Evolutionary conservation across 2,888 invertebrate species (phyloP), one percentile per base, ranked within the genome.

Genomic region (Spatulosminthurus flaviceps): DNA sequence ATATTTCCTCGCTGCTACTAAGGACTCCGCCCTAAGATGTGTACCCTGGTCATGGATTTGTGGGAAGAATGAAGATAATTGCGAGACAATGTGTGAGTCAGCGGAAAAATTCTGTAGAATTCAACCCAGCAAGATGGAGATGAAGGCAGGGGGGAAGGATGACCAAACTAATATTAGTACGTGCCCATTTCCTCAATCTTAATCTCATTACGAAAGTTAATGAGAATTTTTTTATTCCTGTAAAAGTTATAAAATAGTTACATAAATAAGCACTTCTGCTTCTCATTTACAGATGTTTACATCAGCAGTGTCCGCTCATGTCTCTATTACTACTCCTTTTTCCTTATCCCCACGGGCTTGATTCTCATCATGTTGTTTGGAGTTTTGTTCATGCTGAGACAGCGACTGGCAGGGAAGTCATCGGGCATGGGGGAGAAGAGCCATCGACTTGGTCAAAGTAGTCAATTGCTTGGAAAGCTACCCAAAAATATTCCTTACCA

Each of bases 291-390:
- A 51, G 51, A 51, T 51, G 51, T 51, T 51, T 51, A 51, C 51
- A 51, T 51, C n/a, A n/a, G 51, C 4, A 51, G 16, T 16, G 51
- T 19, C 51, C 51, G 51, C n/a, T 51, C 51, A 22, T 73, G 29
- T 29, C 2, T 73, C 0, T 73, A 60, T 61, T 73, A 73, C 73
- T 73, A 73, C 21, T 19, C 60, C 19, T 61, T 73, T 13, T 73
- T 73, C 21, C 16, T 51, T 5, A 61, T 73, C 9, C 60, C 73
- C 4, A 1, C 60, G 2, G 13, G 21, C 7, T 13, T 61, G 26
- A 73, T 73, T 7, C 61, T 73, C 11, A 51, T 61, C 28, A 61
- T 61, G 28, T 28, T 73, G 19, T 60, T 61, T 61, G 61, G 60
- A 26, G 43, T 60, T 11, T 60, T n/a, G 0, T 73, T 21, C 60